These are phyloP conservation scores for Gymnosoma rotundatum DNA, from an alignment of 2,888 invertebrate species.

Conservation along the genomic window DNA sequence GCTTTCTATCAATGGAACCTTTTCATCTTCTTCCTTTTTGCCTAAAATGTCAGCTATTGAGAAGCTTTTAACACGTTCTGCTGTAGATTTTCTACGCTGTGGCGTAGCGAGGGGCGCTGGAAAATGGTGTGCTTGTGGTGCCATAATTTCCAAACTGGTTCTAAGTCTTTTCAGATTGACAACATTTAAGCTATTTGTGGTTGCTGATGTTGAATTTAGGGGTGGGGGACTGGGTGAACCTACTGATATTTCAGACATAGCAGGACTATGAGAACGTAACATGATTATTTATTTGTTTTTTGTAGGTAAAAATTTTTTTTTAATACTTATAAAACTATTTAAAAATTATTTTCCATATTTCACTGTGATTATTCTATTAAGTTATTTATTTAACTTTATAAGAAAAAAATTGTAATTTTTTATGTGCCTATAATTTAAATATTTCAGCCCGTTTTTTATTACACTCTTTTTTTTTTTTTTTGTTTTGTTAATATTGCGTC, in stretches of 20 bases:
- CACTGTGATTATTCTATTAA: background rate
- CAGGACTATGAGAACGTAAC: conserved; percentile 81
- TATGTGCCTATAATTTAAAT: no score
- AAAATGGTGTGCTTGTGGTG: conserved; percentile 62
- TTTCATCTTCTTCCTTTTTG: conserved; percentile 83
- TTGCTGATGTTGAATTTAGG: conserved; percentile 29
- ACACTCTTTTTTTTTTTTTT: background rate
- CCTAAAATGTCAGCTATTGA: conserved; percentile 95
- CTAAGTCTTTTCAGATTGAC: conserved; percentile 82
- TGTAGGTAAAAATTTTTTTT: conserved; percentile 2
- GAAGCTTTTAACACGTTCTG: conserved; percentile 93
- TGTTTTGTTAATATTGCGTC: conserved; percentile 74
- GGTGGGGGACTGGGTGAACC: conserved; percentile 82
- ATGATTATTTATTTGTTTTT: conserved; percentile 69
- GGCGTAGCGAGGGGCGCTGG: conserved; percentile 14
- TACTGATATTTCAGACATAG: conserved; percentile 82
- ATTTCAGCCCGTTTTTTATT: no score
- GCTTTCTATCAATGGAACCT: background rate
- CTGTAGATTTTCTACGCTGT: conserved; percentile 74
- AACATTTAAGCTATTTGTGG: conserved; percentile 85
- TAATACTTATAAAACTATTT: background rate
- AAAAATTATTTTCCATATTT: background rate
- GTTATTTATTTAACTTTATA: background rate
- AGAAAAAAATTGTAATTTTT: no score
- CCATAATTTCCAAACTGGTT: conserved; percentile 25